These are phyloP conservation scores for Rhizoglyphus robini DNA, from an alignment of 1,140 invertebrate species.

Conservation along the genomic window DNA sequence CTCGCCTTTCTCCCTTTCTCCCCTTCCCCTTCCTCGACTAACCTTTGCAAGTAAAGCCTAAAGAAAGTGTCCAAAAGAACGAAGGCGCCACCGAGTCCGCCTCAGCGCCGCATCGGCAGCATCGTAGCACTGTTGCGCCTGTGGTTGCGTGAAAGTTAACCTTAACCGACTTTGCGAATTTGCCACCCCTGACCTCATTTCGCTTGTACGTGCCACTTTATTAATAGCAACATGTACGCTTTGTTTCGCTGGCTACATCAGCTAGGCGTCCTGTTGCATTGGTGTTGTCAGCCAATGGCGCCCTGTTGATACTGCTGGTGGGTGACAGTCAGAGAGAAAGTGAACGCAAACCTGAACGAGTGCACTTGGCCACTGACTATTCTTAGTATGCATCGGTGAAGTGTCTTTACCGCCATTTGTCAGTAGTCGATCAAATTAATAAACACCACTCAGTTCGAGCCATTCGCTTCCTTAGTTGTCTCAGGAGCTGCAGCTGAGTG, in stretches of 20 bases:
- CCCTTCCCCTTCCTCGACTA: too few relatives aligned
- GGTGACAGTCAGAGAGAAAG: conserved; percentile 13
- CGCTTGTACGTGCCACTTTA: conserved; percentile 1
- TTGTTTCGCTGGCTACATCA: neutral
- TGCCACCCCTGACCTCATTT: conserved; percentile 16
- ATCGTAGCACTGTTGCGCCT: neutral
- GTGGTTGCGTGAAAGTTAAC: neutral
- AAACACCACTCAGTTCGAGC: too few relatives aligned
- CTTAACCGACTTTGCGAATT: conserved; percentile 18
- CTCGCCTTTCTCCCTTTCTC: neutral
- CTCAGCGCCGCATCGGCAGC: too few relatives aligned
- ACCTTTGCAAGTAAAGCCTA: too few relatives aligned
- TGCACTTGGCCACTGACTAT: neutral
- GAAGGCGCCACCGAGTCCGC: too few relatives aligned
- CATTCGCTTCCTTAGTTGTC: too few relatives aligned
- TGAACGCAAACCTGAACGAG: neutral
- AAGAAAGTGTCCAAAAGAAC: too few relatives aligned
- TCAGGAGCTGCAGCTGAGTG: too few relatives aligned
- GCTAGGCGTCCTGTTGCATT: neutral
- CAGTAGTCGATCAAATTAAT: too few relatives aligned
- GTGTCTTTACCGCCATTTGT: too few relatives aligned
- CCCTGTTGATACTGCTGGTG: conserved; percentile 7
- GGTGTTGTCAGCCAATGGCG: neutral
- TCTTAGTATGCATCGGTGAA: too few relatives aligned
- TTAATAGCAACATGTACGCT: conserved; percentile 6